phyloP scores from a whole-genome alignment of 1,140 invertebrate species.

The Nymphalis io region DNA sequence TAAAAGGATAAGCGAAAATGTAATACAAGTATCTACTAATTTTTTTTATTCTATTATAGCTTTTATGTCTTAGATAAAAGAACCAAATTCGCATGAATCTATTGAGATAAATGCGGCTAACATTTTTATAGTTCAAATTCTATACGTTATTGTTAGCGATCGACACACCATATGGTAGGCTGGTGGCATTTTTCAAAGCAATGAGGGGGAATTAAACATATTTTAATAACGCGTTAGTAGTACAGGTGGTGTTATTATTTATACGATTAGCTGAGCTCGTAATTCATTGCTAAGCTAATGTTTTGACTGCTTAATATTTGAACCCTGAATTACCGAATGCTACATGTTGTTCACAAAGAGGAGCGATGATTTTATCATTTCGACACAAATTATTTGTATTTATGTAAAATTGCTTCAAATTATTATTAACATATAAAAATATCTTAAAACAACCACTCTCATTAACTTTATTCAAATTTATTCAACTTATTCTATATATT shows the following conservation, averaged over 20 bases:
- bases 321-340: background rate
- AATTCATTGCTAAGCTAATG: constrained; percentile 17
- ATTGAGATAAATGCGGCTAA: constrained; percentile 21
- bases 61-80: constrained; percentile 15
- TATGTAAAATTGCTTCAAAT: no score
- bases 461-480: no score
- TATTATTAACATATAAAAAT: no score
- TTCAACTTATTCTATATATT: no score
- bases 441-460: no score
- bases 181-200: constrained; percentile 60
- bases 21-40: constrained; percentile 5
- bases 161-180: constrained; percentile 66
- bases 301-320: constrained; percentile 25
- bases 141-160: constrained; percentile 59
- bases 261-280: constrained; percentile 34
- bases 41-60: constrained; percentile 8
- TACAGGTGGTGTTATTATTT: constrained; percentile 63
- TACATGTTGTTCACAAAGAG: background rate
- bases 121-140: constrained; percentile 24
- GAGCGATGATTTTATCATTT: no score
- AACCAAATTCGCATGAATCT: constrained; percentile 23
- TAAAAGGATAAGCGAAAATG: constrained; percentile 17
- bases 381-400: no score
- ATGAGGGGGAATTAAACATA: constrained; percentile 64
- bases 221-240: constrained; percentile 59